Evolutionary conservation across 2,797 vertebrate species (phyloP).

Genomic region (Rhinella marina): DNA sequence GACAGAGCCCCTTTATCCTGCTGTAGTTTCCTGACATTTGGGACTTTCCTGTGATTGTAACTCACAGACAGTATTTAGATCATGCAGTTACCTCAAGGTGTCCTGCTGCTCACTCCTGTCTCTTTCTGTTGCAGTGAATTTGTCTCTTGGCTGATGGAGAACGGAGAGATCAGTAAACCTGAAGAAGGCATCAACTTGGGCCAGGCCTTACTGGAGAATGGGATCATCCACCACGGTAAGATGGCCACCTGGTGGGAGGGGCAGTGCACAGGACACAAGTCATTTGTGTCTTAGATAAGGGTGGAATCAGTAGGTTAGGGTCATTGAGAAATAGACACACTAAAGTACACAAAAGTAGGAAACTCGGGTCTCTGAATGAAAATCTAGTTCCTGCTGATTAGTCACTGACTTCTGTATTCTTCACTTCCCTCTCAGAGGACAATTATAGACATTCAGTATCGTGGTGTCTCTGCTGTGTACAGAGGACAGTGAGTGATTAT

Average conservation of each 20-base stretch:
- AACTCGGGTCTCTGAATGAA: not conserved
- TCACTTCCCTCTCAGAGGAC: no score
- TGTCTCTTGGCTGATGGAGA: slow-evolving; percentile 95
- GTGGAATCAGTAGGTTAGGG: no score
- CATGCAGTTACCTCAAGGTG: not conserved
- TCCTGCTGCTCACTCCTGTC: slow-evolving; percentile 15
- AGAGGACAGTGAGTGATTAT: not conserved
- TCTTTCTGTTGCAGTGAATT: slow-evolving; percentile 84
- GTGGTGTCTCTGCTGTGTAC: not conserved
- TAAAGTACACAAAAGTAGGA: no score
- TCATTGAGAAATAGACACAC: no score
- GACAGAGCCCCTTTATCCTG: no score
- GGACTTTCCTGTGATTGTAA: no score
- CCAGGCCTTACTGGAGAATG: slow-evolving; percentile 95
- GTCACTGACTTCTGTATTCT: not conserved
- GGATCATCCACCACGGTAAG: slow-evolving; percentile 94
- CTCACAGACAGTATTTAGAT: not conserved
- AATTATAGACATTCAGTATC: no score
- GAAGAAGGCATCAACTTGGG: slow-evolving; percentile 98
- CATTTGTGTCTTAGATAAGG: not conserved
- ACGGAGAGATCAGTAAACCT: slow-evolving; percentile 94
- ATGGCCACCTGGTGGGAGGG: not conserved
- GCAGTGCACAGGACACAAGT: not conserved
- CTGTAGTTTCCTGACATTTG: no score
- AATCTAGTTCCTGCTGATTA: not conserved